Evolutionary conservation across 2,888 invertebrate genomes (phyloP), one percentile per base, ranked within the genome.

Genomic region (Tupiocoris notatus): DNA sequence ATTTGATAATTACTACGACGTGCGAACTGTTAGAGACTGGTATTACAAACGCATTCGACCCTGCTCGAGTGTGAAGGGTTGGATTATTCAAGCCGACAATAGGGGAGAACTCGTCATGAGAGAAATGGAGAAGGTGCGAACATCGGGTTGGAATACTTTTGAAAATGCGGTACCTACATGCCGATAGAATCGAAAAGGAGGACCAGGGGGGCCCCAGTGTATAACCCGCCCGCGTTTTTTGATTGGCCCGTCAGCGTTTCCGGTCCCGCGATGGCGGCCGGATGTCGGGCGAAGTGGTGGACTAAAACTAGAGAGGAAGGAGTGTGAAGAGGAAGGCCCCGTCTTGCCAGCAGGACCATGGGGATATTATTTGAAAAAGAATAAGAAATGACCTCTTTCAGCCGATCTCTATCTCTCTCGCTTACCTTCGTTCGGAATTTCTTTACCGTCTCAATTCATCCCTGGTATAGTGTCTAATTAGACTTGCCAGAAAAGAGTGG

Each of bases 181-280:
- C 6, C 6, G 39, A 39, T 12, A 12, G 39, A 39, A 39, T 39
- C 12, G 3, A 12, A 39, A 20, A 56, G 56, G 22, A 17, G 61
- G 23, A 25, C 23, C 17, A 18, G 23, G 58, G 70, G 59, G 25
- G 25, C n/a, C 56, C 54, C 20, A 22, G 65, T 65, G 67, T 67
- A 59, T 70, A 58, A 70, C 68, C 59, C 70, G 73, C 73, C 73
- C 63, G 73, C 73, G 73, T 73, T 73, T 73, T 73, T 73, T 73
- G 73, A 73, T 73, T 73, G 73, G 73, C 73, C 63, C 39, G 21
- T 25, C 62, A 7, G 22, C 56, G 62, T 62, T 73, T 73, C 73
- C 73, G 73, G 73, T 25, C 65, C 63, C 21, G 73, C 73, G 63
- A 73, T 73, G 73, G 73, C 73, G 73, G 73, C 73, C 62, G 73